Percentiles rank a stretch among this genome's conserved stretches.
phyloP scores from a whole-genome alignment of 2,797 vertebrate species.

The Chiloscyllium punctatum region DNA sequence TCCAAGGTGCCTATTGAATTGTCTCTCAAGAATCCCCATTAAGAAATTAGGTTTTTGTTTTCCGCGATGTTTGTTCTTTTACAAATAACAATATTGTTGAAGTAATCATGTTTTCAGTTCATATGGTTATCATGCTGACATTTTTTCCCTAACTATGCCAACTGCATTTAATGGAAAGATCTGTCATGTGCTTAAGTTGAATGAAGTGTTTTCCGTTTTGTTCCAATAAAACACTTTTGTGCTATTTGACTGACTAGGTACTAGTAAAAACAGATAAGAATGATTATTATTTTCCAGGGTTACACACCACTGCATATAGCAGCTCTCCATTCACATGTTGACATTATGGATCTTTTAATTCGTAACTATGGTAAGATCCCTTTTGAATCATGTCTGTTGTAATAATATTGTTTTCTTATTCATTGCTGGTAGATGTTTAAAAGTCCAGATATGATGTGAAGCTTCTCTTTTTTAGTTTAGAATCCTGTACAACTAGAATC shows the following conservation, averaged over 20 bases:
- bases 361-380: slow-evolving; percentile 58
- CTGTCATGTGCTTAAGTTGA: not conserved
- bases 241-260: not conserved
- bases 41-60: not conserved
- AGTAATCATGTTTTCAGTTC: not conserved
- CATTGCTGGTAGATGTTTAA: not conserved
- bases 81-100: not conserved
- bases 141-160: not conserved
- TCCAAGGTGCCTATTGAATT: not conserved
- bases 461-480: slow-evolving; percentile 26
- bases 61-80: no score
- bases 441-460: not conserved
- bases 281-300: slow-evolving; percentile 51
- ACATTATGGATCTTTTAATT: slow-evolving; percentile 62
- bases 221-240: not conserved
- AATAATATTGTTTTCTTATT: not conserved
- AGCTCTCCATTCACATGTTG: slow-evolving; percentile 63
- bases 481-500: slow-evolving; percentile 12
- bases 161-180: not conserved
- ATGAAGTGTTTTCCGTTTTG: not conserved
- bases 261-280: not conserved
- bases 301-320: slow-evolving; percentile 72
- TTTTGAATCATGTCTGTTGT: not conserved
- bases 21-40: not conserved
- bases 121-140: not conserved